Percentiles rank a stretch among this genome's conserved stretches.
These are phyloP conservation scores for Invenusta paracnida DNA, from an alignment of 2,888 invertebrate genomes.

Conservation along the genomic window DNA sequence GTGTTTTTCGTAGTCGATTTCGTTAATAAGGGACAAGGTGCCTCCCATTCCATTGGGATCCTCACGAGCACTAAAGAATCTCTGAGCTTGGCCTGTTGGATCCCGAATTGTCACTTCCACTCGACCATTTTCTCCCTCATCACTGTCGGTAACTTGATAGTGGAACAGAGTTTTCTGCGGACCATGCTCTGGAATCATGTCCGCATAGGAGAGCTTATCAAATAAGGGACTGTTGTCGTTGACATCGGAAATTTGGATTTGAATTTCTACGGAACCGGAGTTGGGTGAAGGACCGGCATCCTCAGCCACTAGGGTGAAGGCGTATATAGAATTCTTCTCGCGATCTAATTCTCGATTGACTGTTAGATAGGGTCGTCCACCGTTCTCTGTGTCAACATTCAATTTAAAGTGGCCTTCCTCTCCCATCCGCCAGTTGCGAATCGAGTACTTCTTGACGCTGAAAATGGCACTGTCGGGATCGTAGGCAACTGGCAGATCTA, in stretches of 20 bases:
- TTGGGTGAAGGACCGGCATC: background rate
- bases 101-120: background rate
- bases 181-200: background rate
- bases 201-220: background rate
- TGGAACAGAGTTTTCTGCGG: background rate
- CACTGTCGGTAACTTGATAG: background rate
- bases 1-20: constrained; percentile 30
- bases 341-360: background rate
- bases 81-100: background rate
- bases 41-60: background rate
- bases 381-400: background rate
- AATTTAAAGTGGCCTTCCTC: background rate
- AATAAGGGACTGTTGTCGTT: constrained; percentile 9
- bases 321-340: background rate
- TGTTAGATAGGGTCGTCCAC: background rate
- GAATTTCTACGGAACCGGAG: background rate
- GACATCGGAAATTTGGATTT: background rate
- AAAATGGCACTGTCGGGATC: constrained; percentile 11
- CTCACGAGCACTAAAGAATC: background rate
- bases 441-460: background rate
- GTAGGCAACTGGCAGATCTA: background rate
- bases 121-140: background rate
- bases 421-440: background rate
- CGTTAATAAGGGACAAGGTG: background rate
- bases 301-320: constrained; percentile 23